Percentiles rank a stretch among this genome's conserved stretches.
These are phyloP conservation scores for Neoniphon sammara DNA, from an alignment of 2,797 vertebrate genomes.

Conservation along the genomic window DNA sequence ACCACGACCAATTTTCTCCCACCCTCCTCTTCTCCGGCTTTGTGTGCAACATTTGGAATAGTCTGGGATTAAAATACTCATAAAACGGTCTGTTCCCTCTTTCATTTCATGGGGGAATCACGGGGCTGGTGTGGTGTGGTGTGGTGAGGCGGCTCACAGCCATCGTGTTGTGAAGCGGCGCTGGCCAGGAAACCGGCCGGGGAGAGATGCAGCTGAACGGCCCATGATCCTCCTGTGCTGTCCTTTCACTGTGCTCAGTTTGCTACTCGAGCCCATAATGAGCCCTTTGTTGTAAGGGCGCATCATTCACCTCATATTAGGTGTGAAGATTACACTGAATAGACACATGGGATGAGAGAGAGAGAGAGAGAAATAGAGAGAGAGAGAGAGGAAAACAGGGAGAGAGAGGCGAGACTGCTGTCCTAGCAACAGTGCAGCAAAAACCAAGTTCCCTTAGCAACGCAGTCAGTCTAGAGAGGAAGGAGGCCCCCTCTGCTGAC, in stretches of 20 bases:
- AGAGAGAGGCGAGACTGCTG: constrained; percentile 70
- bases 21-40: background rate
- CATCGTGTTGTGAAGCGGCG: constrained; percentile 6
- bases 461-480: constrained; percentile 79
- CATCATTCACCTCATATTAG: constrained; percentile 44
- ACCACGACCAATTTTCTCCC: background rate
- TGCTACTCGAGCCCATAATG: constrained; percentile 34
- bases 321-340: constrained; percentile 48
- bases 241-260: background rate
- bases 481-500: constrained; percentile 68
- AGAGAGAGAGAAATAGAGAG: constrained; percentile 21
- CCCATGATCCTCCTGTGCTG: background rate
- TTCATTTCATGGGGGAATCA: constrained; percentile 21
- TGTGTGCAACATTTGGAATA: background rate
- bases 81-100: constrained; percentile 22
- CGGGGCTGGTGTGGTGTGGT: background rate
- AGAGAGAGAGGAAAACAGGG: constrained; percentile 38
- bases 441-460: constrained; percentile 81
- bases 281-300: constrained; percentile 2
- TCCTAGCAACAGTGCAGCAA: constrained; percentile 76
- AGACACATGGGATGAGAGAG: constrained; percentile 60
- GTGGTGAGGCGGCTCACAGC: constrained; percentile 1
- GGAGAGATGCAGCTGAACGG: constrained; percentile 27
- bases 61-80: background rate
- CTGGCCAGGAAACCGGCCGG: background rate